phyloP scores from a whole-genome alignment of 2,888 invertebrate genomes.

The Drosophila histrio region DNA sequence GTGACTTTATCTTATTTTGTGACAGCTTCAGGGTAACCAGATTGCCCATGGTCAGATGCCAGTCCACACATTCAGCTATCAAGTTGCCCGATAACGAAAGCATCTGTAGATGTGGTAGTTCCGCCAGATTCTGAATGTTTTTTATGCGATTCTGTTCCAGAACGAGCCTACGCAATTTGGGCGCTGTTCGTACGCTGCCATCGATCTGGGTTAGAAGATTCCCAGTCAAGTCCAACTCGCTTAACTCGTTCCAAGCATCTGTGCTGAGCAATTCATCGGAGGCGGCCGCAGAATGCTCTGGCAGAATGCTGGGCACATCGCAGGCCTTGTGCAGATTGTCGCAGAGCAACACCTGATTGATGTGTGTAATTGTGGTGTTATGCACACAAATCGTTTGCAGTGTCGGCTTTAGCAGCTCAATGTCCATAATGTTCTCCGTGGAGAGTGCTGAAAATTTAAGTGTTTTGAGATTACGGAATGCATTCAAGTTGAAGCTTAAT shows the following conservation, averaged over 20 bases:
- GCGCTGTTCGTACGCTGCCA: constrained; percentile 91
- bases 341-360: constrained; percentile 92
- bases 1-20: constrained; percentile 90
- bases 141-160: constrained; percentile 92
- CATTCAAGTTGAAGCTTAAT: constrained; percentile 91
- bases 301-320: constrained; percentile 63
- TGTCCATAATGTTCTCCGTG: constrained; percentile 88
- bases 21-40: constrained; percentile 93
- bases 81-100: constrained; percentile 93
- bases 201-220: constrained; percentile 92
- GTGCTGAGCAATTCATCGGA: constrained; percentile 37
- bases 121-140: constrained; percentile 90
- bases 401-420: constrained; percentile 81
- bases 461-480: constrained; percentile 91
- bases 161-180: constrained; percentile 89
- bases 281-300: constrained; percentile 17
- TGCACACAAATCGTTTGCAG: constrained; percentile 85
- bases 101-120: constrained; percentile 90
- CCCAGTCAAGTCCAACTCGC: constrained; percentile 90
- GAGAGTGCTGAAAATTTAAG: constrained; percentile 89
- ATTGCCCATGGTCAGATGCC: constrained; percentile 95
- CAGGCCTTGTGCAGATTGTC: constrained; percentile 90
- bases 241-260: constrained; percentile 87
- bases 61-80: constrained; percentile 89
- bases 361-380: constrained; percentile 83